Evolutionary conservation across 2,888 invertebrate species (phyloP), one percentile per base, ranked within the genome.

Genomic region (Mimas tiliae): DNA sequence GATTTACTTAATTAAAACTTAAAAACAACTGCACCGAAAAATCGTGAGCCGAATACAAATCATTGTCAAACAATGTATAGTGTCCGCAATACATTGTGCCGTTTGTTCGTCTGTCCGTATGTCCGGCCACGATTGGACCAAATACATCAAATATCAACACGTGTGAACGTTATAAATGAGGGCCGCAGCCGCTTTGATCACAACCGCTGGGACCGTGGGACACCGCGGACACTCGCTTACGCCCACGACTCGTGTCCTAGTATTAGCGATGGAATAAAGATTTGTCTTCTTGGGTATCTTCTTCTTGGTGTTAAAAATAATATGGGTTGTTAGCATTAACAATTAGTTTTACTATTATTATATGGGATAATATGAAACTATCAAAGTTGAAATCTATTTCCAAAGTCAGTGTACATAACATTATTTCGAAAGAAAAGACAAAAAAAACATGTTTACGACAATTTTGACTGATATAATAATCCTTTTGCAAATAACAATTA

Each of bases 131-230:
- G 75, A 70, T 71, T 70, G 78, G 69, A 75, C 83, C 82, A 78
- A 81, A 84, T 83, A 79, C 78, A 80, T 76, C 81, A 80, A 83
- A 84, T 83, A 85, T 84, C 81, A 82, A 80, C 83, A 81, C 84
- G 88, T 86, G 89, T 89, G 87, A 88, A 85, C 86, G 82, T 87
- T 87, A 88, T 86, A 88, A 88, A 88, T 85, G 87, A 84, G 79
- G 67, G 68, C 70, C 74, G 81, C 76, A 79, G 78, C 77, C 69
- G 63, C 81, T 86, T 84, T 86, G 88, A 88, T 81, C 77, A 79
- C 71, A 74, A 74, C 83, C 84, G 84, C 80, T 21, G 52, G 52
- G 73, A 75, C 80, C 87, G 86, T 87, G 87, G 80, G 87, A 86
- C 73, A 67, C 67, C 72, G 68, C 65, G 63, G 66, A 67, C 70